A percentile compares a stretch with the other conserved stretches of the same genome.
Conservation (phyloP, 2,888 invertebrate species). For the Onchidella celtica region DNA sequence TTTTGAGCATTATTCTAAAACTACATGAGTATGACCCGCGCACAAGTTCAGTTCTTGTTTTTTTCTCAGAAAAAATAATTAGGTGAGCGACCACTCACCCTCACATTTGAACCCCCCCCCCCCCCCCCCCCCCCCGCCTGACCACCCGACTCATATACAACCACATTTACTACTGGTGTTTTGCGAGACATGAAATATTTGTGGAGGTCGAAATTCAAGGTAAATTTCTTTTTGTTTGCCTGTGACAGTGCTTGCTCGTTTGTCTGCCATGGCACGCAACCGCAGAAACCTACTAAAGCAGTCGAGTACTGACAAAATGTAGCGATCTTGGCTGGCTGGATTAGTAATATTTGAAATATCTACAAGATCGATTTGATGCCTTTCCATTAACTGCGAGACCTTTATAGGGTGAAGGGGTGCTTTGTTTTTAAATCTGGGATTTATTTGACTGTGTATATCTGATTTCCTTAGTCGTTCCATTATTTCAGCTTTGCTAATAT, state of each 20-base stretch:
- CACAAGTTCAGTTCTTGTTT: too few species aligned
- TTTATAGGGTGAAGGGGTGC: background rate
- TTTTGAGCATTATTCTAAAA: too few species aligned
- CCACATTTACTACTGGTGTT: too few species aligned
- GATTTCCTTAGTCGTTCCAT: background rate
- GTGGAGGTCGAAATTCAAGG: background rate
- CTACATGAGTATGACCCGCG: too few species aligned
- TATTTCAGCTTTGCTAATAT: background rate
- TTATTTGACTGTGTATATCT: background rate
- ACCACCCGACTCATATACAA: too few species aligned
- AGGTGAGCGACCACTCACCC: too few species aligned
- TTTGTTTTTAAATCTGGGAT: background rate
- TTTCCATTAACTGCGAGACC: background rate
- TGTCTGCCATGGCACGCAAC: background rate
- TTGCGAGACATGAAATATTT: background rate
- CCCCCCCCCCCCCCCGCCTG: too few species aligned
- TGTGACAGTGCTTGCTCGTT: background rate
- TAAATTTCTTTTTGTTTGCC: background rate
- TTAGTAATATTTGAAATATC: background rate
- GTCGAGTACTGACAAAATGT: background rate
- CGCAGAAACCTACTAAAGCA: background rate
- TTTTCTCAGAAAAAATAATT: too few species aligned
- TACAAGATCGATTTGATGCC: background rate
- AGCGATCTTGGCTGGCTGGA: background rate
- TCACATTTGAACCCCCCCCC: too few species aligned